Evolutionary conservation across 1,140 invertebrate genomes (phyloP).

Genomic region (Leptinotarsa lineolata): DNA sequence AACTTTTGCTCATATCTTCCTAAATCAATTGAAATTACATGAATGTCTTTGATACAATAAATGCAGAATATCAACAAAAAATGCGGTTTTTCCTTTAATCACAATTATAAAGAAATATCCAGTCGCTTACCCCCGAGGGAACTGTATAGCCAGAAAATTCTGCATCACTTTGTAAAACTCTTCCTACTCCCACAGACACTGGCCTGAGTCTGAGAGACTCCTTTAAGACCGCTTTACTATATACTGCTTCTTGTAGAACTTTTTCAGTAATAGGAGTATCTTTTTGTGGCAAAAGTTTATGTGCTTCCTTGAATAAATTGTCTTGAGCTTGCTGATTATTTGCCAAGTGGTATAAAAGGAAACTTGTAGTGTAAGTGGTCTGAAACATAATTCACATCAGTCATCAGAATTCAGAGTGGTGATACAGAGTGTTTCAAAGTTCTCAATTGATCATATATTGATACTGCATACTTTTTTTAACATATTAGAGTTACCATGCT

Average conservation of each 20-base stretch:
- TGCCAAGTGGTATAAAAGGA: slow-evolving; percentile 80
- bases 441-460: too few relatives aligned
- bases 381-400: slow-evolving; percentile 57
- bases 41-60: too few relatives aligned
- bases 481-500: too few relatives aligned
- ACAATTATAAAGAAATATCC: not conserved
- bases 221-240: slow-evolving; percentile 80
- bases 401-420: too few relatives aligned
- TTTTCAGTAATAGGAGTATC: slow-evolving; percentile 63
- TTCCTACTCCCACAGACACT: slow-evolving; percentile 78
- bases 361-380: slow-evolving; percentile 81
- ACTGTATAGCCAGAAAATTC: slow-evolving; percentile 81
- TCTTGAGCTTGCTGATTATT: slow-evolving; percentile 75
- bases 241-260: slow-evolving; percentile 67
- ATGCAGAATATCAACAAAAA: too few relatives aligned
- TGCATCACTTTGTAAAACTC: slow-evolving; percentile 76
- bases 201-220: slow-evolving; percentile 85
- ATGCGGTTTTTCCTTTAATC: too few relatives aligned
- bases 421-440: too few relatives aligned
- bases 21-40: too few relatives aligned
- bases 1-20: too few relatives aligned
- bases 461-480: too few relatives aligned
- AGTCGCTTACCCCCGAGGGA: slow-evolving; percentile 76
- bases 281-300: slow-evolving; percentile 59
- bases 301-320: slow-evolving; percentile 70